Evolutionary conservation across 2,888 invertebrate genomes (phyloP).

Genomic region (Nemapogon koenigi): DNA sequence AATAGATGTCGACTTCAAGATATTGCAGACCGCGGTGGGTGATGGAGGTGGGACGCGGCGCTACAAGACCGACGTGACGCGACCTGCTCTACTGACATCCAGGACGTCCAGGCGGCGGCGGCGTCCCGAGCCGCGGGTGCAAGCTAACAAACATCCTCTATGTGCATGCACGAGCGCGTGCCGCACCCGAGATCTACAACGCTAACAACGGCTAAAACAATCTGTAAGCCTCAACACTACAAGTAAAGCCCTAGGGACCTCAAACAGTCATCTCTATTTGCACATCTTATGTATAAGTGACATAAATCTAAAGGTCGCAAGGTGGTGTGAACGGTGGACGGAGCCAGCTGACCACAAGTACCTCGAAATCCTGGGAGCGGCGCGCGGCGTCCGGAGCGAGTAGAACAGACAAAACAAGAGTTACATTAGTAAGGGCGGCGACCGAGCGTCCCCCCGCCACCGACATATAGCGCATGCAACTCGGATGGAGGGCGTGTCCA

Average conservation of each 20-base stretch:
- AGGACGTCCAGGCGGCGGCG: too few species aligned
- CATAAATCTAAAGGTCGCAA: slow-evolving; percentile 38
- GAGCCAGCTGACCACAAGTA: slow-evolving; percentile 67
- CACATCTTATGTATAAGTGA: slow-evolving; percentile 43
- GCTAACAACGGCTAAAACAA: slow-evolving; percentile 65
- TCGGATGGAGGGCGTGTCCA: too few species aligned
- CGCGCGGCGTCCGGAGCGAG: slow-evolving; percentile 73
- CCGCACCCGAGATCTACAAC: slow-evolving; percentile 28
- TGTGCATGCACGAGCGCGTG: slow-evolving; percentile 39
- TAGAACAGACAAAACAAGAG: slow-evolving; percentile 72
- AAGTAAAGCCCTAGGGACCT: slow-evolving; percentile 65
- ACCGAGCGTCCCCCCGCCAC: slow-evolving; percentile 35
- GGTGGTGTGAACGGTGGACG: slow-evolving; percentile 51
- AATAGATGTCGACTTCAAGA: too few species aligned
- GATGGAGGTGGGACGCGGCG: slow-evolving; percentile 15
- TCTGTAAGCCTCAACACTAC: slow-evolving; percentile 67
- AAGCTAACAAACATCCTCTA: slow-evolving; percentile 61
- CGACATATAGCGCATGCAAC: slow-evolving; percentile 54
- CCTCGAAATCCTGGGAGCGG: slow-evolving; percentile 86
- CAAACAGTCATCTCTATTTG: slow-evolving; percentile 54
- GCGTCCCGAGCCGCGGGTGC: too few species aligned
- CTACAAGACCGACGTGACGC: slow-evolving; percentile 11
- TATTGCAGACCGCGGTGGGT: slow-evolving; percentile 27
- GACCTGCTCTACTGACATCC: too few species aligned
- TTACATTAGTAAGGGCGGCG: slow-evolving; percentile 69